These are phyloP conservation scores for Acromyrmex echinatior DNA, from an alignment of 1,140 invertebrate species.

Conservation along the genomic window DNA sequence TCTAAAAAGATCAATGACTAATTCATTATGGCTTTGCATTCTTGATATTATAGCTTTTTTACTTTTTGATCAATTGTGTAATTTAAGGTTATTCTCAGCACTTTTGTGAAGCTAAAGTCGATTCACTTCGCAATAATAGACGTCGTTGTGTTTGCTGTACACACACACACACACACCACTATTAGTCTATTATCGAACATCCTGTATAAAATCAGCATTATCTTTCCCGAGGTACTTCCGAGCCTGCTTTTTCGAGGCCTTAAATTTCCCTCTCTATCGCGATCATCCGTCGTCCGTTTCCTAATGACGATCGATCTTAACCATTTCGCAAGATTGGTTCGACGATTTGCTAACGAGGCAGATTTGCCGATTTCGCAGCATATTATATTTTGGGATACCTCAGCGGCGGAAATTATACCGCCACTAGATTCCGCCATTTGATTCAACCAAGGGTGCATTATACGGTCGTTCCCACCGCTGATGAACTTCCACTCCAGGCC, in stretches of 20 bases:
- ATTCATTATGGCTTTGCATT: neutral
- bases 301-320: conserved; percentile 15
- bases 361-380: conserved; percentile 19
- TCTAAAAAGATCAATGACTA: neutral
- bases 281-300: conserved; percentile 8
- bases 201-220: conserved; percentile 53
- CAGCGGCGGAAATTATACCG: neutral
- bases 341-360: neutral
- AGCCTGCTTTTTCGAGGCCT: neutral
- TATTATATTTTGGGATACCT: conserved; percentile 41
- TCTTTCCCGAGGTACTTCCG: neutral
- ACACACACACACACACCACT: neutral
- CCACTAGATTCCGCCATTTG: conserved; percentile 38
- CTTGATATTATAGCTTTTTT: neutral
- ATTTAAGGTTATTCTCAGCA: neutral
- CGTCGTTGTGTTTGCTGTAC: neutral
- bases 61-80: neutral
- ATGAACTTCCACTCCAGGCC: conserved; percentile 48
- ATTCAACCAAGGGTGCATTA: conserved; percentile 6
- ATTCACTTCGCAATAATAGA: neutral
- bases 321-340: conserved; percentile 21
- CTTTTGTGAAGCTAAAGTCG: neutral
- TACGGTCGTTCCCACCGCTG: conserved; percentile 41
- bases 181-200: conserved; percentile 37
- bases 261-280: conserved; percentile 33